Conservation (phyloP, 2,113 vertebrate genomes). For the Paradoxurus hermaphroditus region DNA sequence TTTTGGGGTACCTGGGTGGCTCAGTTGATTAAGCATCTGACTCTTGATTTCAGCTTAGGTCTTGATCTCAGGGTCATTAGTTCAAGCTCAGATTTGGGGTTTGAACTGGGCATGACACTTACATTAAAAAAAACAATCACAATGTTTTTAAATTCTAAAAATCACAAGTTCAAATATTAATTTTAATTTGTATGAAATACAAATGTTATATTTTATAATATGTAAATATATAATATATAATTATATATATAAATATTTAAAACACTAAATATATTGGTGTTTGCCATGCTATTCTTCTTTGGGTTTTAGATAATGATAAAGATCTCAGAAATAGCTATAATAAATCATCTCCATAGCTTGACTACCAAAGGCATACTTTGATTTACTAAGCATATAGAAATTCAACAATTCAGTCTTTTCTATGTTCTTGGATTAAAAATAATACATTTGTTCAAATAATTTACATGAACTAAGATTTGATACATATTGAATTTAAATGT, state of each 20-base stretch:
- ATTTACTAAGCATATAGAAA: background rate
- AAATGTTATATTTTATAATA: too few relatives aligned
- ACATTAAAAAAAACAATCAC: background rate
- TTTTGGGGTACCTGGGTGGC: background rate
- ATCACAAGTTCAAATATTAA: background rate
- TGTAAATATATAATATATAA: too few relatives aligned
- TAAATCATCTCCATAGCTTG: background rate
- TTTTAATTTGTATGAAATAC: background rate
- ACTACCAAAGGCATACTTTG: background rate
- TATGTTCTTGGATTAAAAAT: background rate
- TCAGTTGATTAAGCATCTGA: too few relatives aligned
- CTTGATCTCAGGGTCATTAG: too few relatives aligned
- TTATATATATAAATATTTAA: too few relatives aligned
- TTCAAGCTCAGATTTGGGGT: too few relatives aligned
- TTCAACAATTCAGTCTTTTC: background rate
- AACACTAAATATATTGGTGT: background rate
- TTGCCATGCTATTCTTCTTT: background rate
- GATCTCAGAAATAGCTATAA: background rate
- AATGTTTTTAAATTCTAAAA: background rate
- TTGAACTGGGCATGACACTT: too few relatives aligned
- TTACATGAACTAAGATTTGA: background rate
- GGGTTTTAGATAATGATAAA: background rate
- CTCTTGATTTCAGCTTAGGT: too few relatives aligned
- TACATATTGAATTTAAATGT: background rate
- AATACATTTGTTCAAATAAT: background rate